Conservation (phyloP, 37 sponge, comb jelly and placozoan species). For the Axinella damicornis region DNA sequence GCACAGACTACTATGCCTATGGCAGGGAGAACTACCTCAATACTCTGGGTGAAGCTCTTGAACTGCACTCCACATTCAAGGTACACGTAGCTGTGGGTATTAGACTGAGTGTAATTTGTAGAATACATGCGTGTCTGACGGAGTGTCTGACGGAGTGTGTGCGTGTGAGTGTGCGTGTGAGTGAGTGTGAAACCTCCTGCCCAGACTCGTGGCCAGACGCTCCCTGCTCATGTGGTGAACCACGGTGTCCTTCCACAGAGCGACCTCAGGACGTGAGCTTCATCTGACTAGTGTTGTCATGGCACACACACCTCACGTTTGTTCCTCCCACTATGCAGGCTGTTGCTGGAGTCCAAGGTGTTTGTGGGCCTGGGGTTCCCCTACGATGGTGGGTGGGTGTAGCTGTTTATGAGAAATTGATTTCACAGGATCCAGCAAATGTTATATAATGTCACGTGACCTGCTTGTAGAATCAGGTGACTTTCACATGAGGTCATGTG, state of each 20-base stretch:
- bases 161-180: no score
- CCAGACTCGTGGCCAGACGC: background rate
- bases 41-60: constrained; percentile 51
- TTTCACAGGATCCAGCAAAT: background rate
- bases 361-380: constrained; percentile 86
- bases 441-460: no score
- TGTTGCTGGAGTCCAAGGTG: constrained; percentile 66
- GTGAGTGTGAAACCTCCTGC: background rate
- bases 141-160: no score
- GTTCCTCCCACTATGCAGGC: constrained; percentile 18
- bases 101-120: no score
- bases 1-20: constrained; percentile 22
- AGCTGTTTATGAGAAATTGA: no score
- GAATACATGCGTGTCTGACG: no score
- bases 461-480: background rate
- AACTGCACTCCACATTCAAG: constrained; percentile 75
- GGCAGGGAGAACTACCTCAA: constrained; percentile 52
- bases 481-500: background rate
- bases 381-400: constrained; percentile 71
- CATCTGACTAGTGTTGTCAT: no score
- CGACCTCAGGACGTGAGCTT: background rate
- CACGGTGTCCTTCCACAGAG: background rate
- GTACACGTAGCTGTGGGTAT: no score
- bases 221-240: constrained; percentile 2
- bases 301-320: background rate